These are phyloP conservation scores for Buceros bicornis DNA, from an alignment of 2,797 vertebrate species.

Conservation along the genomic window DNA sequence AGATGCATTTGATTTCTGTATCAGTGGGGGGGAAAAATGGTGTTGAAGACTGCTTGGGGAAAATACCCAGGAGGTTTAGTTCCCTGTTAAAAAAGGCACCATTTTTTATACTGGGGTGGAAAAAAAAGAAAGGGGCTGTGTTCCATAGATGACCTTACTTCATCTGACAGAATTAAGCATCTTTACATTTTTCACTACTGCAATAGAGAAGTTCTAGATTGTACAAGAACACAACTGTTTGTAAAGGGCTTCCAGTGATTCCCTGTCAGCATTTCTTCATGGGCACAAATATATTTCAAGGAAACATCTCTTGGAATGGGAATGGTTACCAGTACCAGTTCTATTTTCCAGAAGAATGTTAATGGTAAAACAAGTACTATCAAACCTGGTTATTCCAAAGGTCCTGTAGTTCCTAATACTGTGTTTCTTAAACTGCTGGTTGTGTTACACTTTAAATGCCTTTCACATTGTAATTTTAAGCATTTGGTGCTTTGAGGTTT, in stretches of 20 bases:
- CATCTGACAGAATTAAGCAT: background rate
- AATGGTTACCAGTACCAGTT: background rate
- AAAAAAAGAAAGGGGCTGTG: fast-evolving
- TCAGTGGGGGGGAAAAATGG: fast-evolving
- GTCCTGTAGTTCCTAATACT: background rate
- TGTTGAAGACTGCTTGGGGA: background rate
- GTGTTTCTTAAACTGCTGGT: background rate
- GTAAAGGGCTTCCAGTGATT: background rate
- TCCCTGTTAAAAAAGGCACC: background rate
- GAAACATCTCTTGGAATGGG: background rate
- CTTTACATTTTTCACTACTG: background rate
- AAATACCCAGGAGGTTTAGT: background rate
- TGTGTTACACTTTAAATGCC: background rate
- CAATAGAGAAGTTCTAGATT: background rate
- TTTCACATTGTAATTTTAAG: background rate
- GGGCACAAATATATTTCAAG: background rate
- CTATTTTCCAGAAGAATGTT: background rate
- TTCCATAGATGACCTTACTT: background rate
- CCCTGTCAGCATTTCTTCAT: background rate
- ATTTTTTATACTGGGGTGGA: background rate
- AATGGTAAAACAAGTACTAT: background rate
- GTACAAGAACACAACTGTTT: background rate
- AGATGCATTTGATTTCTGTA: background rate
- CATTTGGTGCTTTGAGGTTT: background rate
- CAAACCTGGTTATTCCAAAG: background rate